Evolutionary conservation across 2,113 vertebrate genomes (phyloP).

Genomic region (Cyprinodon variegatus): DNA sequence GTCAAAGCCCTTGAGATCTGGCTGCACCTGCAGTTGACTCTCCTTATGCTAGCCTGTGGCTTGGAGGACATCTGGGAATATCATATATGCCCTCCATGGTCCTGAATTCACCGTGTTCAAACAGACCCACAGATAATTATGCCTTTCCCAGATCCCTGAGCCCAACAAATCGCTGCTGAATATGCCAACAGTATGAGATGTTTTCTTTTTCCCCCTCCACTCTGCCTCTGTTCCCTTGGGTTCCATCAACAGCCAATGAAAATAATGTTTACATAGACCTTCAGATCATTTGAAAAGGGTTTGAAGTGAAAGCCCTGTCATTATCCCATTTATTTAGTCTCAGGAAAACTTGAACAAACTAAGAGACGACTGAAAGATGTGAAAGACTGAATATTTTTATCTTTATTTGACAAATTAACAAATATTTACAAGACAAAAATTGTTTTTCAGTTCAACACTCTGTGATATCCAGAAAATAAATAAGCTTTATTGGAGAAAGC

Average conservation of each 20-base stretch:
- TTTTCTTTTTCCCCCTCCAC: conserved; percentile 64
- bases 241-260: conserved; percentile 56
- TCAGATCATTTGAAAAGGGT: conserved; percentile 34
- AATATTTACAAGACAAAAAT: conserved; percentile 97
- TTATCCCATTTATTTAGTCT: conserved; percentile 9
- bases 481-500: conserved; percentile 83
- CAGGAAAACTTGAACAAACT: conserved; percentile 28
- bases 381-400: conserved; percentile 56
- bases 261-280: conserved; percentile 48
- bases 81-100: conserved; percentile 89
- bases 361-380: conserved; percentile 34
- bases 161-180: conserved; percentile 64
- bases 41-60: conserved; percentile 83
- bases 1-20: conserved; percentile 51
- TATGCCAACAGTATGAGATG: conserved; percentile 58
- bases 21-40: conserved; percentile 85
- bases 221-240: conserved; percentile 54
- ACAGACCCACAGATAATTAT: conserved; percentile 80
- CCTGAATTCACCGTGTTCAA: conserved; percentile 93
- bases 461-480: conserved; percentile 96
- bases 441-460: conserved; percentile 92
- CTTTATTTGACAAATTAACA: conserved; percentile 97
- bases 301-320: conserved; percentile 4
- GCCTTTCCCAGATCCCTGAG: conserved; percentile 81
- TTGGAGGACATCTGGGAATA: conserved; percentile 96